phyloP scores from a whole-genome alignment of 2,888 invertebrate species.

The Drosophila demipolita region DNA sequence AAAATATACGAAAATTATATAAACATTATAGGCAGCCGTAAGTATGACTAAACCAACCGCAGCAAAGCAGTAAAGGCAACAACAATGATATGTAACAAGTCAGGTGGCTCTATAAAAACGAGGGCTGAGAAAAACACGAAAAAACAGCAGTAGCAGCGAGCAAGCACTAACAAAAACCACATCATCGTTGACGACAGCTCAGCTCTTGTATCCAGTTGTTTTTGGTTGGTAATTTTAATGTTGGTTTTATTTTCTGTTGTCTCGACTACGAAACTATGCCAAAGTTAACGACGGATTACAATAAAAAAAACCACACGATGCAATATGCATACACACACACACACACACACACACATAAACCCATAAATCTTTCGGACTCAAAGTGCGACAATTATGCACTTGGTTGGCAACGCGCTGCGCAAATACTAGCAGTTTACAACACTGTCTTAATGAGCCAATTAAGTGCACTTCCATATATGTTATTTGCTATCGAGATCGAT shows the following conservation, averaged over 20 bases:
- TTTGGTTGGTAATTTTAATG: slow-evolving; percentile 64
- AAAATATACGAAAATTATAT: slow-evolving; percentile 76
- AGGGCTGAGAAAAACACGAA: slow-evolving; percentile 54
- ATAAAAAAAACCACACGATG: slow-evolving; percentile 56
- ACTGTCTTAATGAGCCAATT: slow-evolving; percentile 53
- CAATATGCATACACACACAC: slow-evolving; percentile 10
- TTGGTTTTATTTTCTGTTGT: slow-evolving; percentile 65
- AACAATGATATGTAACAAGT: slow-evolving; percentile 71
- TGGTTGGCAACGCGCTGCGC: slow-evolving; percentile 49
- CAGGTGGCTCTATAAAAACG: slow-evolving; percentile 69
- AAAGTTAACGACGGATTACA: slow-evolving; percentile 76
- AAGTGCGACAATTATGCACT: slow-evolving; percentile 62
- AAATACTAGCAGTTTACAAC: slow-evolving; percentile 40
- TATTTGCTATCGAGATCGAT: slow-evolving; percentile 23
- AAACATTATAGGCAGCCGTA: slow-evolving; percentile 73
- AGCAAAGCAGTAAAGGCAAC: slow-evolving; percentile 49
- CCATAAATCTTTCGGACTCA: slow-evolving; percentile 9
- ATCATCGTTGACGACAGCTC: slow-evolving; percentile 25
- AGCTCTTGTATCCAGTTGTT: slow-evolving; percentile 32
- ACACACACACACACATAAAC: background rate
- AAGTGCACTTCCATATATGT: slow-evolving; percentile 27
- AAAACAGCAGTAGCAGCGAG: slow-evolving; percentile 21
- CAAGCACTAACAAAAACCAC: slow-evolving; percentile 22
- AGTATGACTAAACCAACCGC: slow-evolving; percentile 79
- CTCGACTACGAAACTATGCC: slow-evolving; percentile 71